Conservation (phyloP, 1,140 invertebrate species). For the Achroia grisella region DNA sequence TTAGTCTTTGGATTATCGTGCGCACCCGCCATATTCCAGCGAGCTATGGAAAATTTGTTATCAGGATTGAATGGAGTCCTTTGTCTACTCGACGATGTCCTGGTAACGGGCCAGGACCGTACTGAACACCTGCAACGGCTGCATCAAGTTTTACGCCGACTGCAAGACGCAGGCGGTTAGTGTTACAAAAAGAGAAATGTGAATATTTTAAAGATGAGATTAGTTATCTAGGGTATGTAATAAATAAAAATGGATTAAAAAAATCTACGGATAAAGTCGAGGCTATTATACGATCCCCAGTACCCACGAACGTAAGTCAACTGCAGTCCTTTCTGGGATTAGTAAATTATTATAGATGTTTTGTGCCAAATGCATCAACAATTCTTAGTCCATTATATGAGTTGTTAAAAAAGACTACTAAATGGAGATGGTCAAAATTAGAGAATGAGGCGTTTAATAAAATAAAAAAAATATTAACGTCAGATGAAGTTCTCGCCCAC, state of each 20-base stretch:
- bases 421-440: not conserved
- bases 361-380: not conserved
- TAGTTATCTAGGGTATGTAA: not conserved
- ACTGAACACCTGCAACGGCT: constrained; percentile 9
- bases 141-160: constrained; percentile 9
- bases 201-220: not conserved
- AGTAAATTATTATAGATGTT: constrained; percentile 1
- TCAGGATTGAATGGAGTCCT: constrained; percentile 15
- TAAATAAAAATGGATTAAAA: not conserved
- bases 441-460: not conserved
- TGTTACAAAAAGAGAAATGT: constrained; percentile 5
- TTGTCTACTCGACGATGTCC: constrained; percentile 15
- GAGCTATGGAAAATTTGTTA: constrained; percentile 26
- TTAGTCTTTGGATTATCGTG: constrained; percentile 12
- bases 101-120: constrained; percentile 9
- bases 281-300: not conserved
- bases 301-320: not conserved
- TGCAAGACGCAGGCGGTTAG: constrained; percentile 16
- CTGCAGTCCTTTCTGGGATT: constrained; percentile 1
- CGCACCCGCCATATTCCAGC: constrained; percentile 22
- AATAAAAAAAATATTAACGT: constrained; percentile 1
- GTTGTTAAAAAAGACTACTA: not conserved
- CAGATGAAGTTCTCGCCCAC: not conserved
- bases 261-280: not conserved
- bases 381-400: constrained; percentile 2